A percentile compares a stretch with the other conserved stretches of the same genome.
These are phyloP conservation scores for Ophiothrix spiculata DNA, from an alignment of 35 echinoderm and acorn worm species.

Conservation along the genomic window DNA sequence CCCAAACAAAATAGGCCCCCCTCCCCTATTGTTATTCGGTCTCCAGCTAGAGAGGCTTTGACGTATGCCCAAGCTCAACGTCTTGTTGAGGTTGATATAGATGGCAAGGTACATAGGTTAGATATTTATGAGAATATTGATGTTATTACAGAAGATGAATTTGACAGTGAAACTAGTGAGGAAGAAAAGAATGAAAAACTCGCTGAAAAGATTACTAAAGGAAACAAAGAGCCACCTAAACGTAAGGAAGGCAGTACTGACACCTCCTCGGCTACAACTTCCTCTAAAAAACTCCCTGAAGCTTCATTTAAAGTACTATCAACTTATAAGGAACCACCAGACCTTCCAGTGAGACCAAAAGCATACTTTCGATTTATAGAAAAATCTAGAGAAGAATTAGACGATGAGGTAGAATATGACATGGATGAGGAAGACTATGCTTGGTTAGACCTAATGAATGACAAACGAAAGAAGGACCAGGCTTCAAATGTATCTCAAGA, in stretches of 20 bases:
- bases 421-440: slow-evolving; percentile 99
- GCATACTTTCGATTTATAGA: slow-evolving; percentile 95
- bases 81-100: slow-evolving; percentile 95
- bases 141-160: slow-evolving; percentile 88
- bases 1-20: slow-evolving; percentile 49
- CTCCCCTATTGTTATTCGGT: slow-evolving; percentile 75
- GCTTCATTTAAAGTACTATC: slow-evolving; percentile 78
- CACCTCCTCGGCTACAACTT: neutral
- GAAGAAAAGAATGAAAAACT: slow-evolving; percentile 80
- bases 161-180: slow-evolving; percentile 79
- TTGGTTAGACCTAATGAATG: slow-evolving; percentile 94
- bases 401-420: slow-evolving; percentile 98
- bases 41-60: slow-evolving; percentile 79
- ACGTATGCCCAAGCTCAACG: slow-evolving; percentile 98
- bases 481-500: slow-evolving; percentile 68
- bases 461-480: slow-evolving; percentile 61
- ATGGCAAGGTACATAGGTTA: slow-evolving; percentile 80
- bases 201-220: slow-evolving; percentile 42
- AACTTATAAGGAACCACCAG: slow-evolving; percentile 86
- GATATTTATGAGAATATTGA: slow-evolving; percentile 97
- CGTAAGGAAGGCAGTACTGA: slow-evolving; percentile 54
- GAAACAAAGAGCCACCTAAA: slow-evolving; percentile 41
- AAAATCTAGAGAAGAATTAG: slow-evolving; percentile 92
- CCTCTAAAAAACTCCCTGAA: slow-evolving; percentile 87
- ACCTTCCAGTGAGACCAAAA: slow-evolving; percentile 63